phyloP scores from a whole-genome alignment of 1,140 invertebrate species.

The Mamestra configurata region DNA sequence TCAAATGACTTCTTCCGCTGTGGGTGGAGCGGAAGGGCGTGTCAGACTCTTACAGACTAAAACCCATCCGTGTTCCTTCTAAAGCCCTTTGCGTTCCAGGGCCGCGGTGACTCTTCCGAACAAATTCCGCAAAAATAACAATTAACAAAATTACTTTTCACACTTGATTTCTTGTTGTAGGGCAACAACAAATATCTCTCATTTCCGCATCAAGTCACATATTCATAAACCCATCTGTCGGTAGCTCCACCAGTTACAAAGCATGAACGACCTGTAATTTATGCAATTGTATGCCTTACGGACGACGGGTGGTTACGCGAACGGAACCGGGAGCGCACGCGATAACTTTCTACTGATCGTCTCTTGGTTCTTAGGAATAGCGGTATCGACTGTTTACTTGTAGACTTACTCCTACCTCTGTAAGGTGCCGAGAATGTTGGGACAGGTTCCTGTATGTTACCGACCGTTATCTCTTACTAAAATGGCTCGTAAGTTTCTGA shows the following conservation, averaged over 20 bases:
- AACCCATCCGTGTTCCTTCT: too few species aligned
- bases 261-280: constrained; percentile 18
- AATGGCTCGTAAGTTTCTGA: too few species aligned
- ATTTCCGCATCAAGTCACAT: background rate
- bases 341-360: constrained; percentile 31
- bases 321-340: constrained; percentile 38
- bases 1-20: too few species aligned
- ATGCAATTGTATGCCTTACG: constrained; percentile 20
- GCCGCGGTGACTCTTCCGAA: too few species aligned
- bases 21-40: too few species aligned
- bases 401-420: background rate
- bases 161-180: too few species aligned
- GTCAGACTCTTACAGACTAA: too few species aligned
- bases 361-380: constrained; percentile 8
- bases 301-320: constrained; percentile 4
- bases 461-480: too few species aligned
- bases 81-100: too few species aligned
- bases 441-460: too few species aligned
- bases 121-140: too few species aligned
- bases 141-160: too few species aligned
- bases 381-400: background rate
- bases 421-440: background rate
- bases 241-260: background rate
- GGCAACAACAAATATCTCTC: background rate
- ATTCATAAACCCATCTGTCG: background rate